A percentile compares a stretch with the other conserved stretches of the same genome.
Conservation (phyloP, 1,140 invertebrate genomes). For the Heliconius eleuchia region DNA sequence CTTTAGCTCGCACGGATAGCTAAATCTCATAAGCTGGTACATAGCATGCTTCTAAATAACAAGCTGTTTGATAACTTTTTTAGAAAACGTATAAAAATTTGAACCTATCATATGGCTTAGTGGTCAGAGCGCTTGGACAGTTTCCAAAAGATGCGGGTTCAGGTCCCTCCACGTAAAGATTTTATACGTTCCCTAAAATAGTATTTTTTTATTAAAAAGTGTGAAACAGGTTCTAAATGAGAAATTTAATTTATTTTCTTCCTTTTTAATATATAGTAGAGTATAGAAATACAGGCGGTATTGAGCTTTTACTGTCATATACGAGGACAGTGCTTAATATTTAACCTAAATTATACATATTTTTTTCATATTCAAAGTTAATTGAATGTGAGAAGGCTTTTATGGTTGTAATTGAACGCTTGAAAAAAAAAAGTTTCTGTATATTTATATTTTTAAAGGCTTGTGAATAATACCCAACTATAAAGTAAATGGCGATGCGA, state of each 20-base stretch:
- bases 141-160: too few relatives aligned
- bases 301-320: neutral
- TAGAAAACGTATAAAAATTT: neutral
- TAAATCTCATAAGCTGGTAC: neutral
- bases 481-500: constrained; percentile 45
- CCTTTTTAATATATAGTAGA: too few relatives aligned
- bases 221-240: too few relatives aligned
- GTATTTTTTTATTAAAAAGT: too few relatives aligned
- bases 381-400: constrained; percentile 22
- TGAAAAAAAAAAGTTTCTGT: constrained; percentile 33
- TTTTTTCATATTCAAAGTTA: neutral
- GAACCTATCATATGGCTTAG: too few relatives aligned
- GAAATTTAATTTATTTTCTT: too few relatives aligned
- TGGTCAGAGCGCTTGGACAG: too few relatives aligned
- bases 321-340: neutral
- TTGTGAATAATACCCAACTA: constrained; percentile 70
- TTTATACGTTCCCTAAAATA: too few relatives aligned
- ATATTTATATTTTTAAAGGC: constrained; percentile 50
- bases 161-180: too few relatives aligned
- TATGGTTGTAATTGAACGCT: constrained; percentile 46
- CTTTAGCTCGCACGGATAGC: neutral
- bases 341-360: neutral
- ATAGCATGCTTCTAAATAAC: neutral
- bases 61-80: neutral
- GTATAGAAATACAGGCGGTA: neutral